Conservation (phyloP, 2,113 vertebrate species). For the Connochaetes taurinus region DNA sequence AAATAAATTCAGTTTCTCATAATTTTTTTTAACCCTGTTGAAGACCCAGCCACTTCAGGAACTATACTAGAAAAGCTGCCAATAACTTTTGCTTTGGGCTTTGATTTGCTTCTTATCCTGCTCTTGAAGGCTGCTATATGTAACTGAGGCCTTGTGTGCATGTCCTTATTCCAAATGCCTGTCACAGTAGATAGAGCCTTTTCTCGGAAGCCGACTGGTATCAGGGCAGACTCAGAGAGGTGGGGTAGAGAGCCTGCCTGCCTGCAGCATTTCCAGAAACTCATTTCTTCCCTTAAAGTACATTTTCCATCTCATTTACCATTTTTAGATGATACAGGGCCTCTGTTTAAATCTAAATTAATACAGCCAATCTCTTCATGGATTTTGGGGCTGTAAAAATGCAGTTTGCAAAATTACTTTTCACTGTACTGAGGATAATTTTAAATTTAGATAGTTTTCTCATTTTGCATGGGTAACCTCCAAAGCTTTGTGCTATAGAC, state of each 20-base stretch:
- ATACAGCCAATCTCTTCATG: conserved; percentile 65
- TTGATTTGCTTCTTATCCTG: neutral
- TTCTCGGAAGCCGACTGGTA: neutral
- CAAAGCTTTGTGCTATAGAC: conserved; percentile 74
- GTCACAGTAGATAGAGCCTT: neutral
- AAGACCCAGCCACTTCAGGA: neutral
- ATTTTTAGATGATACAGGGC: conserved; percentile 63
- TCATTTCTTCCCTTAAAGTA: conserved; percentile 46
- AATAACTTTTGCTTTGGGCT: neutral
- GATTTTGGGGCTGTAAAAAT: conserved; percentile 68
- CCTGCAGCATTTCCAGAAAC: conserved; percentile 51
- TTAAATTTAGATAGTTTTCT: conserved; percentile 76
- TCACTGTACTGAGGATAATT: conserved; percentile 66
- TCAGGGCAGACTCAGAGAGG: conserved; percentile 18
- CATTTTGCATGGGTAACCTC: conserved; percentile 75
- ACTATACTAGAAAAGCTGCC: neutral
- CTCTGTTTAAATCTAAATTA: conserved; percentile 75
- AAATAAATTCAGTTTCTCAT: neutral
- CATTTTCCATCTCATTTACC: conserved; percentile 69
- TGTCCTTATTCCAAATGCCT: conserved; percentile 21
- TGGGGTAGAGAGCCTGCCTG: neutral
- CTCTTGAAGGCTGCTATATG: neutral
- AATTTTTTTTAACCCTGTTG: neutral
- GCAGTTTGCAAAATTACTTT: conserved; percentile 73
- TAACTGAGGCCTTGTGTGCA: neutral